Evolutionary conservation across 2,113 vertebrate species (phyloP).

Genomic region (Aix galericulata): DNA sequence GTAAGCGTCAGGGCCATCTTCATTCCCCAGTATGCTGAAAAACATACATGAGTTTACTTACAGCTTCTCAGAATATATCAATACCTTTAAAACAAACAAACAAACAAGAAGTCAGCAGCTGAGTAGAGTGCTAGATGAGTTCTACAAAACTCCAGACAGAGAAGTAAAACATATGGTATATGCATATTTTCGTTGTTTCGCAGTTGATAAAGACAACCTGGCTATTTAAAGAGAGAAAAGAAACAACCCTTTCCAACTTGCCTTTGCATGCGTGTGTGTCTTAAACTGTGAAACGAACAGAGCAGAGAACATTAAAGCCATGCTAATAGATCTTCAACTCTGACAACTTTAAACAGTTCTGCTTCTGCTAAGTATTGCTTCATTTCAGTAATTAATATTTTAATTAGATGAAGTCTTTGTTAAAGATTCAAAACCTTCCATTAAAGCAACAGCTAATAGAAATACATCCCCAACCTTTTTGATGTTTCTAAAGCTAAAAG

Average conservation of each 20-base stretch:
- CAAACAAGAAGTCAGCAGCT: neutral
- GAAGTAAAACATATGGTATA: neutral
- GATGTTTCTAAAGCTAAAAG: conserved; percentile 10
- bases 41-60: neutral
- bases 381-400: conserved; percentile 33
- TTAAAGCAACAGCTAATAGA: neutral
- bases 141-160: neutral
- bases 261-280: neutral
- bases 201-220: neutral
- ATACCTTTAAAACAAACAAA: neutral
- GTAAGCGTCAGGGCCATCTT: conserved; percentile 92
- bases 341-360: neutral
- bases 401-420: conserved; percentile 24
- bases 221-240: neutral
- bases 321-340: neutral
- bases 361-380: neutral
- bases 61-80: neutral
- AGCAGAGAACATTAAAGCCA: neutral
- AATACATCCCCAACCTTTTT: neutral
- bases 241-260: neutral
- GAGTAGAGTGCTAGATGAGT: neutral
- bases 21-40: conserved; percentile 89
- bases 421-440: neutral
- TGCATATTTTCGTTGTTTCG: neutral
- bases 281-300: neutral